A percentile compares a stretch with the other conserved stretches of the same genome.
Conservation (phyloP, 2,797 vertebrate species). For the Hyperoplus immaculatus region DNA sequence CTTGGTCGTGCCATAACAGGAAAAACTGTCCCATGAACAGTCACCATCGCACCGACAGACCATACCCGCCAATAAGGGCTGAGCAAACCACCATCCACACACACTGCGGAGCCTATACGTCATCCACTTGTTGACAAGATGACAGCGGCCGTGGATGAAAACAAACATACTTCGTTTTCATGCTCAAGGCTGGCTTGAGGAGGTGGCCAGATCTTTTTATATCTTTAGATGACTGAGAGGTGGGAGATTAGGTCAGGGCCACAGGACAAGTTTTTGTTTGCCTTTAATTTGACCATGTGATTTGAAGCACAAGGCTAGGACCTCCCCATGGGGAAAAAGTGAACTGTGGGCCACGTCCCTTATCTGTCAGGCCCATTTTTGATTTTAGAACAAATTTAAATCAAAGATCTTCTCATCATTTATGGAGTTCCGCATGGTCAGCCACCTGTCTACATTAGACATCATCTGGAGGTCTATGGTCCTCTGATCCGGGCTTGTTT, state of each 20-base stretch:
- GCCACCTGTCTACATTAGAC: neutral
- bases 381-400: neutral
- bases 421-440: neutral
- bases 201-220: neutral
- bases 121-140: conserved; percentile 35
- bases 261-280: neutral
- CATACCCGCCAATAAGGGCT: conserved; percentile 35
- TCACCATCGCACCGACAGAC: conserved; percentile 46
- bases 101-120: conserved; percentile 14
- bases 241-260: neutral
- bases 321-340: too few relatives aligned
- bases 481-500: neutral
- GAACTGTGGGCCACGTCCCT: neutral
- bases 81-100: conserved; percentile 37
- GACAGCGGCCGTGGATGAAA: conserved; percentile 10
- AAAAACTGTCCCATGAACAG: conserved; percentile 60
- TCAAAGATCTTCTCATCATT: neutral
- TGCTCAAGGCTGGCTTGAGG: neutral
- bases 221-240: neutral
- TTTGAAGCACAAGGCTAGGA: neutral
- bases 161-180: conserved; percentile 18
- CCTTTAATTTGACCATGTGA: neutral
- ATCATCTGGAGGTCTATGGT: neutral
- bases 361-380: neutral
- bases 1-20: conserved; percentile 56